Base-by-base conservation (phyloP, 2,113 vertebrate species). In the Cricetomys ansorgei region DNA sequence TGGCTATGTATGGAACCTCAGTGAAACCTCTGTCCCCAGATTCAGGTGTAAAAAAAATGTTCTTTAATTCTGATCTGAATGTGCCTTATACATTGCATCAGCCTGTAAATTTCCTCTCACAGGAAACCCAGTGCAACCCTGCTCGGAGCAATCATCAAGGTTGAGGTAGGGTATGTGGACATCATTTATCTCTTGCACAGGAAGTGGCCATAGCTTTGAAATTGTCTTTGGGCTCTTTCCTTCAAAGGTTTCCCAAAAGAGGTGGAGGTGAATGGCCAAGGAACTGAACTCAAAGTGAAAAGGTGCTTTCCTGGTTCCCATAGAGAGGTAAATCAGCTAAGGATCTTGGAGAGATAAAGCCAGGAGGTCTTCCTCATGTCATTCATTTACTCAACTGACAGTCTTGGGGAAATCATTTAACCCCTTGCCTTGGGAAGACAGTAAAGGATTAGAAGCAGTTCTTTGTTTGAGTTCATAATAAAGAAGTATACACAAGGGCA, bases 201-300 rank as follows among this genome's bases (percentile, higher is more conserved):
- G 95, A 97, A 97, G 92, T 98, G 92, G 97, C 34, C 55, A 94
- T 83, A 89, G 43, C 62, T 91, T 95, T 94, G 96, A 90, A 97
- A 96, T 77, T 96, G 21, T 95, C 48, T 55, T 53, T 70, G 50
- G 31, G 77, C 88, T 96, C 89, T 48, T 97, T 97, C 90, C 50
- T 94, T 95, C 73, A 91, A 92, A 88, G 37, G n/a, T 45, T 96
- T 95, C 67, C 6, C 7, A 45, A 89, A 67, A 27, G 7, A 91
- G 25, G 12, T 81, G 37, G 53, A 62, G 27, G 25, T 88, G 43
- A 55, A 16, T 59, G 85, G 69, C 21, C 12, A 88, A 21, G 55
- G 12, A 88, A 48, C 62, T 88, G 62, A 80, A 94, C 69, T 96
- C 9, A 65, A 73, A 85, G 5, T 77, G 7, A 97, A 80, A 55